phyloP scores from a whole-genome alignment of 2,888 invertebrate genomes.

The Neoascia interrupta region DNA sequence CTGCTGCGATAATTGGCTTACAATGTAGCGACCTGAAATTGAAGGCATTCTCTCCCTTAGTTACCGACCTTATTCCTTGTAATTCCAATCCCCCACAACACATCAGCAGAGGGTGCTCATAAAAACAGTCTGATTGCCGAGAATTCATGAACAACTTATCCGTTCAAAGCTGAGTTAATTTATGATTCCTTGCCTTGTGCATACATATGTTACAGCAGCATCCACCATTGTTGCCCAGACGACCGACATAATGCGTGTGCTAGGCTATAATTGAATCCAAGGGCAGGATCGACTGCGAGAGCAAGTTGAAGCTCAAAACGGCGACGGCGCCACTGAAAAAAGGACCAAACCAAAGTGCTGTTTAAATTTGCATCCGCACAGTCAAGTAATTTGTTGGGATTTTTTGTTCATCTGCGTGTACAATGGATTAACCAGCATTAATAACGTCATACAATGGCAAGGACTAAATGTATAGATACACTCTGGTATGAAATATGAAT shows the following conservation, averaged over 20 bases:
- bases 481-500: constrained; percentile 51
- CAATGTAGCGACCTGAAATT: no score
- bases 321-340: not conserved
- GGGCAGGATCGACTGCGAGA: not conserved
- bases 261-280: constrained; percentile 41
- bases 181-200: constrained; percentile 73
- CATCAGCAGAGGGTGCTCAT: no score
- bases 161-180: constrained; percentile 77
- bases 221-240: constrained; percentile 21
- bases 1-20: no score
- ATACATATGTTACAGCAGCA: constrained; percentile 3
- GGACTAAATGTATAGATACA: not conserved
- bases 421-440: constrained; percentile 52
- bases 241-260: constrained; percentile 29
- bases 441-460: constrained; percentile 20
- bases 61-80: no score
- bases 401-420: constrained; percentile 9
- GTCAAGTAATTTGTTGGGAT: constrained; percentile 23
- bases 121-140: no score
- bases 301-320: constrained; percentile 6
- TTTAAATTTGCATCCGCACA: constrained; percentile 24
- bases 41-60: no score
- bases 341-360: constrained; percentile 37
- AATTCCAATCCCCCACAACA: no score
- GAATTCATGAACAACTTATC: no score